Evolutionary conservation across 2,888 invertebrate species (phyloP), one percentile per base, ranked within the genome.

Genomic region (Ormyrus thymus): DNA sequence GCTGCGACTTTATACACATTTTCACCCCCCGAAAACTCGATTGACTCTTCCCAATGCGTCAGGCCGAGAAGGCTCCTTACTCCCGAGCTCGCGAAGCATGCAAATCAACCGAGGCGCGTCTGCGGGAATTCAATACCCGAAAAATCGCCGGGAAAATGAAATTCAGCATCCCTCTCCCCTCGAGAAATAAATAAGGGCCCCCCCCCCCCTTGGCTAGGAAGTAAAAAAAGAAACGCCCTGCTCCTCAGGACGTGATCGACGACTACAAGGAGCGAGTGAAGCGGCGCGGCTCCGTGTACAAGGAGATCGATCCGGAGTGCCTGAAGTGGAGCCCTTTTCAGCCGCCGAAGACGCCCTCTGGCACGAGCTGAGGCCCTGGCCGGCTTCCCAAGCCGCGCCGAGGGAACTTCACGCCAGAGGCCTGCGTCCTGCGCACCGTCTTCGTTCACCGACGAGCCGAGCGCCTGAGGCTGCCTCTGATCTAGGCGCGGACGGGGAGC

Each of bases 241-340:
- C 9, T 45, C 13, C 61, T 9, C 92, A 97, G 95, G 98, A 98
- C 90, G 95, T 98, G 79, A 93, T 98, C 84, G 98, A 98, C 87
- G 98, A 98, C 87, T 97, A 96, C 90, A 94, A 95, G 77, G 96
- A 97, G 74, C 94, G 97, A 74, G 95, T 95, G 82, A 93, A 95
- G 86, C 92, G 94, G 69, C 92, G 95, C 56, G 95, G 95, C 61
- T 89, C 92, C 43, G 94, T 95, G 86, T 94, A 95, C 86, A 96
- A 97, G 88, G 95, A 95, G 91, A 97, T 98, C 86, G 98, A 98
- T 91, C 94, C 95, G 73, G 91, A 93, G 85, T 96, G 95, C 91
- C 92, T 98, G 89, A 94, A 96, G 87, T 98, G 98, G 98, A 95
- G 94, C 89, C 97, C 97, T 46, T 94, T 93, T 89, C 93, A 93